Conservation (phyloP, 2,113 vertebrate species). For the Pachypanchax playfairii region DNA sequence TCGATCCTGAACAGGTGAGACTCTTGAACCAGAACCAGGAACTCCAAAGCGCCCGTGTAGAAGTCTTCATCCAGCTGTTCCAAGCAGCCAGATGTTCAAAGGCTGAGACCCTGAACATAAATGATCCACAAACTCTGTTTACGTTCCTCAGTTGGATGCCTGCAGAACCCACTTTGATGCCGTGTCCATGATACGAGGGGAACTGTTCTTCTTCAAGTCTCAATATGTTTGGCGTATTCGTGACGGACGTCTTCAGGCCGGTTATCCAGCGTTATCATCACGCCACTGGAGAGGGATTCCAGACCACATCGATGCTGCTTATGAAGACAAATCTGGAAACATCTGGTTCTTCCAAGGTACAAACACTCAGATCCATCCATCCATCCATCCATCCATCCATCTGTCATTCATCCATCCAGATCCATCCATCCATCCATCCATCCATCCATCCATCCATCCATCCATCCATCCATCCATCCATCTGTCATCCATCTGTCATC, state of each 20-base stretch:
- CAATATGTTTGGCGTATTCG: conserved; percentile 89
- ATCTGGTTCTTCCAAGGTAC: conserved; percentile 95
- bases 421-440: too few relatives aligned
- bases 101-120: too few relatives aligned
- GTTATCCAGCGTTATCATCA: conserved; percentile 89
- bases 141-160: conserved; percentile 77
- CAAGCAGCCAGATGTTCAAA: not conserved
- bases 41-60: too few relatives aligned
- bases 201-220: conserved; percentile 95
- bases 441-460: too few relatives aligned
- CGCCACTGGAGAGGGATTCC: conserved; percentile 93
- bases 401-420: too few relatives aligned
- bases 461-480: too few relatives aligned
- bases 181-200: conserved; percentile 88
- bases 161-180: conserved; percentile 88
- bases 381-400: too few relatives aligned
- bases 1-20: conserved; percentile 55
- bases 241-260: conserved; percentile 82
- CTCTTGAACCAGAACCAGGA: not conserved
- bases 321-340: conserved; percentile 89
- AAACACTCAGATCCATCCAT: too few relatives aligned
- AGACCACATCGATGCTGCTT: conserved; percentile 85
- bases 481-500: too few relatives aligned
- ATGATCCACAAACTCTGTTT: conserved; percentile 10
- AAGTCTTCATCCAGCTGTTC: not conserved